Conservation (phyloP, 2,797 vertebrate genomes). For the Pseudochirops cupreus region DNA sequence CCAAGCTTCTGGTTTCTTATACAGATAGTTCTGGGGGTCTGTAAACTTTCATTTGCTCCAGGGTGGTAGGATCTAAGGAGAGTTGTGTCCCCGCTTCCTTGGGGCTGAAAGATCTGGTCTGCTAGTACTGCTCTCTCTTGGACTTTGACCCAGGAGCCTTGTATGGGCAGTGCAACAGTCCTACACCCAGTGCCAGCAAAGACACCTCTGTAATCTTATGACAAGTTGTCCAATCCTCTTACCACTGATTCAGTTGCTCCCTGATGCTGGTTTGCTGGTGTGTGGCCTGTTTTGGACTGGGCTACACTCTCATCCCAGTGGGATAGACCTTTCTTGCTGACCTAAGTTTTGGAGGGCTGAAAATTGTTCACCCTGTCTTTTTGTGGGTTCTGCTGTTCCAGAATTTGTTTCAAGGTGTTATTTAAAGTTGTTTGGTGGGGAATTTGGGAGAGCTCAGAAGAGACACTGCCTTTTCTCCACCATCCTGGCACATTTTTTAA, state of each 20-base stretch:
- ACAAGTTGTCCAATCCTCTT: too few species aligned
- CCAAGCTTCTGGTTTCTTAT: not conserved
- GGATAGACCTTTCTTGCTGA: not conserved
- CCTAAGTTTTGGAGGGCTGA: not conserved
- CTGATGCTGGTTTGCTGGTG: not conserved
- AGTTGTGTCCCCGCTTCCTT: too few species aligned
- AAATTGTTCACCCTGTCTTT: not conserved
- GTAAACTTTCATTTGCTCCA: not conserved
- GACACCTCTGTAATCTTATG: not conserved
- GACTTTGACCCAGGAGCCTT: not conserved
- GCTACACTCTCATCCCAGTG: not conserved
- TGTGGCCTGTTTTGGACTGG: not conserved
- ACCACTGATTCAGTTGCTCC: too few species aligned
- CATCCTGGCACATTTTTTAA: not conserved
- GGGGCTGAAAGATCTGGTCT: too few species aligned
- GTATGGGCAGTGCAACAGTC: not conserved
- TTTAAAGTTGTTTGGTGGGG: too few species aligned
- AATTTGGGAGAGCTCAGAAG: too few species aligned
- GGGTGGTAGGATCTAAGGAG: not conserved
- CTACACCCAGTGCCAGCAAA: not conserved
- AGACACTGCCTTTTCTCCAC: too few species aligned
- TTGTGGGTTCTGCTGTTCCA: not conserved
- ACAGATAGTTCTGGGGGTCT: not conserved
- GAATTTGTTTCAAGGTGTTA: too few species aligned
- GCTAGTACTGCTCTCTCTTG: not conserved